These are phyloP conservation scores for Lasaia peninsularis DNA, from an alignment of 1,140 invertebrate species.

Conservation along the genomic window DNA sequence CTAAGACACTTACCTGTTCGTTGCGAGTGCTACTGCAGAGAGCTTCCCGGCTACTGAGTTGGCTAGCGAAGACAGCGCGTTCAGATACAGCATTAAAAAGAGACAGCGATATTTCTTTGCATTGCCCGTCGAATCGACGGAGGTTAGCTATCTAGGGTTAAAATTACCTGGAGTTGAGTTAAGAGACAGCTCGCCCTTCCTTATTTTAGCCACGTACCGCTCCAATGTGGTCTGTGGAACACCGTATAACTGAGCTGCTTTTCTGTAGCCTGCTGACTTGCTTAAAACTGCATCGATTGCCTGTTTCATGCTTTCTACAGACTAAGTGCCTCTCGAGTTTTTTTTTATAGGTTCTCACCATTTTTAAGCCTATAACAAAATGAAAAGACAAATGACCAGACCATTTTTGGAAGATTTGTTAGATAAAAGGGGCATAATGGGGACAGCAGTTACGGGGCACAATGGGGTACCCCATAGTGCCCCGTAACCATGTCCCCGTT, in stretches of 20 bases:
- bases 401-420: background rate
- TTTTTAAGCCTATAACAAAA: constrained; percentile 21
- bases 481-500: constrained; percentile 21
- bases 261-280: constrained; percentile 25
- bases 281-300: constrained; percentile 27
- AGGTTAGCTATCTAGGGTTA: constrained; percentile 9
- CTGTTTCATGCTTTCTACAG: constrained; percentile 25
- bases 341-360: constrained; percentile 31
- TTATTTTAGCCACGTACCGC: constrained; percentile 6
- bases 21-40: constrained; percentile 7
- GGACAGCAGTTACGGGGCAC: constrained; percentile 15
- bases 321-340: constrained; percentile 21
- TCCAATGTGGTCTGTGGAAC: constrained; percentile 22
- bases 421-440: constrained; percentile 13
- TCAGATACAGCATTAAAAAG: constrained; percentile 1
- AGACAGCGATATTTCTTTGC: constrained; percentile 10
- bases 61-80: constrained; percentile 4
- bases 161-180: constrained; percentile 13
- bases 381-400: constrained; percentile 11
- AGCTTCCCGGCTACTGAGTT: constrained; percentile 14
- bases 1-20: constrained; percentile 7
- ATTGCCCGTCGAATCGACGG: background rate
- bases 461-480: constrained; percentile 23
- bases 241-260: constrained; percentile 25
- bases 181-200: constrained; percentile 5